Evolutionary conservation across 2,797 vertebrate species (phyloP).

Genomic region (Ctenopoma multispine): DNA sequence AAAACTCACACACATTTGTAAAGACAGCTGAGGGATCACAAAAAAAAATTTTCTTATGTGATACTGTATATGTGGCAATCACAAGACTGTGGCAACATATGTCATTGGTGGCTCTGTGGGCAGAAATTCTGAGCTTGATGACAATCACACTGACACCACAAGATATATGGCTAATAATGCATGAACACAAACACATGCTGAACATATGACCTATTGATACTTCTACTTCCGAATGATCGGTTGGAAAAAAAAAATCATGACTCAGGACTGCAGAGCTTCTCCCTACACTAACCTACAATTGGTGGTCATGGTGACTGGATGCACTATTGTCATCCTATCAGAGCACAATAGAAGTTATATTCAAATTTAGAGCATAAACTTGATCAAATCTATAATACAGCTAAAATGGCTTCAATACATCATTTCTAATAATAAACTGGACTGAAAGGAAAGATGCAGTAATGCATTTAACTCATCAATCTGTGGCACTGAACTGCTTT

Average conservation of each 20-base stretch:
- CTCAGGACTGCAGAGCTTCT: conserved; percentile 16
- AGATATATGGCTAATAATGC: conserved; percentile 39
- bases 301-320: background rate
- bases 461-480: conserved; percentile 13
- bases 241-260: conserved; percentile 27
- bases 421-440: background rate
- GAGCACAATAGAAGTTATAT: too few species aligned
- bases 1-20: background rate
- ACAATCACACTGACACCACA: too few species aligned
- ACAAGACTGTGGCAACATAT: background rate
- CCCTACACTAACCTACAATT: conserved; percentile 13
- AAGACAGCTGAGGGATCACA: background rate
- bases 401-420: background rate
- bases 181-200: conserved; percentile 19
- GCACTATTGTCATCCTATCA: background rate
- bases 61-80: conserved; percentile 1
- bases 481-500: background rate
- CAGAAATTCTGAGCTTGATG: conserved; percentile 1
- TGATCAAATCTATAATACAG: background rate
- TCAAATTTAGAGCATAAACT: background rate
- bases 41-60: conserved; percentile 12
- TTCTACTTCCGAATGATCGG: conserved; percentile 26
- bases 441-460: background rate
- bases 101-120: conserved; percentile 13
- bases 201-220: conserved; percentile 14